These are phyloP conservation scores for Ischnus inquisitorius DNA, from an alignment of 2,888 invertebrate species.

Conservation along the genomic window DNA sequence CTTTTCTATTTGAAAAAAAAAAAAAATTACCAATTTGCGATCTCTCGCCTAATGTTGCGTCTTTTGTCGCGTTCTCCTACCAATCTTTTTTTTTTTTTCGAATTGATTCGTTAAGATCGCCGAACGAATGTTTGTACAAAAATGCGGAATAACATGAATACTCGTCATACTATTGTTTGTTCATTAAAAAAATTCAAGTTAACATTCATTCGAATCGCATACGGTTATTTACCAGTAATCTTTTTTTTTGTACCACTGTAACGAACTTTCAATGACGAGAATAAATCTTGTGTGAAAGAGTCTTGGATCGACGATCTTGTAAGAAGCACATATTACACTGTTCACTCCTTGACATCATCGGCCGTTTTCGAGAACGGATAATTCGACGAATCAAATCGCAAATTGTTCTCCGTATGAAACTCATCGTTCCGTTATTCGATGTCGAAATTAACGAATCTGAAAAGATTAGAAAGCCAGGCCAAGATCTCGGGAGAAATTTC, in stretches of 20 bases:
- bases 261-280: conserved; percentile 39
- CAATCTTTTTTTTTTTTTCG: neutral
- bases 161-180: neutral
- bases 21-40: conserved; percentile 10
- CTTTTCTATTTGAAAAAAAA: neutral
- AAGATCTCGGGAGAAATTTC: neutral
- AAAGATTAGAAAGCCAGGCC: conserved; percentile 13
- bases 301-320: conserved; percentile 67
- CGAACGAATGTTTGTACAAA: neutral
- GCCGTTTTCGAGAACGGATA: conserved; percentile 1
- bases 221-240: neutral
- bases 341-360: conserved; percentile 60
- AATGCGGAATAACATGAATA: neutral
- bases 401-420: conserved; percentile 3
- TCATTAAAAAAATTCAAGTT: conserved; percentile 11
- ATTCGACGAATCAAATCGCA: conserved; percentile 36
- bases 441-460: conserved; percentile 13
- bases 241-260: conserved; percentile 10
- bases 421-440: neutral
- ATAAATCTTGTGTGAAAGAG: conserved; percentile 73
- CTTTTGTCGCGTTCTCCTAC: too few relatives aligned
- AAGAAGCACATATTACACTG: conserved; percentile 66
- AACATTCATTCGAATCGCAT: conserved; percentile 7
- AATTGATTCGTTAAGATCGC: neutral
- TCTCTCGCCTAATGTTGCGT: neutral